Evolutionary conservation across 2,888 invertebrate genomes (phyloP).

Genomic region (Liodrosophila aerea): DNA sequence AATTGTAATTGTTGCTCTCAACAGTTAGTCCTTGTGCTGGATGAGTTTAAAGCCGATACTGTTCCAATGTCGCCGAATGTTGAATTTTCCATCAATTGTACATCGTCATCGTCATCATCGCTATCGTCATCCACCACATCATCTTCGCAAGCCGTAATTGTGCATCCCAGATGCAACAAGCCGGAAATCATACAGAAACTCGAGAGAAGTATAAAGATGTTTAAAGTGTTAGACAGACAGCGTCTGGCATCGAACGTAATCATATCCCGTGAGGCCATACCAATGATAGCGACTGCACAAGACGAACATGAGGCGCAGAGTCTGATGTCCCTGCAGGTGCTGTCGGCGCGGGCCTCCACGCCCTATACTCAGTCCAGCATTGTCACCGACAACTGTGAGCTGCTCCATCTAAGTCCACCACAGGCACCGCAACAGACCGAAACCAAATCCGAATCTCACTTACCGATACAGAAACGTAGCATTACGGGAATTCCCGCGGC

Average conservation of each 20-base stretch:
- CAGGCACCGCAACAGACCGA: slow-evolving; percentile 17
- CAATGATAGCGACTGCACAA: slow-evolving; percentile 51
- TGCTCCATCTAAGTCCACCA: slow-evolving; percentile 67
- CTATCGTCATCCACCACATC: neutral
- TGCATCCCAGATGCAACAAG: slow-evolving; percentile 61
- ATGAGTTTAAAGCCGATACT: slow-evolving; percentile 31
- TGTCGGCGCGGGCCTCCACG: slow-evolving; percentile 79
- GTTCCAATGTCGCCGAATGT: slow-evolving; percentile 45
- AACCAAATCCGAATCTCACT: neutral
- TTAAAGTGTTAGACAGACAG: slow-evolving; percentile 55
- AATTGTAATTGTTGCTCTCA: slow-evolving; percentile 13
- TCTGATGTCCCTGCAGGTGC: slow-evolving; percentile 67
- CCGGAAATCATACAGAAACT: slow-evolving; percentile 41
- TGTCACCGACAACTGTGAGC: slow-evolving; percentile 68
- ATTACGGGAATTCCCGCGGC: neutral
- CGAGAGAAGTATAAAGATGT: slow-evolving; percentile 56
- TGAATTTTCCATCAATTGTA: slow-evolving; percentile 3
- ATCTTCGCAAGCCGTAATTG: slow-evolving; percentile 42
- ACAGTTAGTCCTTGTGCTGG: slow-evolving; percentile 34
- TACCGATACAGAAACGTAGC: slow-evolving; percentile 15
- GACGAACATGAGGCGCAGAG: slow-evolving; percentile 71
- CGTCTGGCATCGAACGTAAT: slow-evolving; percentile 29
- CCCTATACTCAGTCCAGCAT: slow-evolving; percentile 73
- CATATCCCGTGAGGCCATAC: slow-evolving; percentile 63
- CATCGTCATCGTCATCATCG: slow-evolving; percentile 1